A percentile compares a stretch with the other conserved stretches of the same genome.
These are phyloP conservation scores for Oligia fasciuncula DNA, from an alignment of 2,888 invertebrate genomes.

Conservation along the genomic window DNA sequence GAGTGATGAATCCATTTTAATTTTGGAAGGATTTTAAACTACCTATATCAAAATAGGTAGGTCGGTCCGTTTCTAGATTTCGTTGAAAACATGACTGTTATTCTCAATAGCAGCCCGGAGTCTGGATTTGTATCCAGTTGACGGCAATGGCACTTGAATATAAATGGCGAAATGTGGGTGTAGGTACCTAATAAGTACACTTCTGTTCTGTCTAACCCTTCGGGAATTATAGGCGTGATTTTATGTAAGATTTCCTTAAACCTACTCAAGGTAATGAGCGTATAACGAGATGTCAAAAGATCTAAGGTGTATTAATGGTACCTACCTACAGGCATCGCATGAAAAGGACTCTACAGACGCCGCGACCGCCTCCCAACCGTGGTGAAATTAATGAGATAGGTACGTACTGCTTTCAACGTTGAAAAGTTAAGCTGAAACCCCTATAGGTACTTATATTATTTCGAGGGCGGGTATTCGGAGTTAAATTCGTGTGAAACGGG, in stretches of 20 bases:
- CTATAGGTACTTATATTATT: neutral
- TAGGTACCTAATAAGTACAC: neutral
- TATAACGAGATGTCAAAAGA: constrained; percentile 34
- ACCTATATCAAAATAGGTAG: neutral
- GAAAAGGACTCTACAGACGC: constrained; percentile 19
- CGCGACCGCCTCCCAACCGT: constrained; percentile 8
- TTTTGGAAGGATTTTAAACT: neutral
- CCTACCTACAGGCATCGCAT: constrained; percentile 7
- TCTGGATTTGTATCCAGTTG: neutral
- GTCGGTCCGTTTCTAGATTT: too few relatives aligned
- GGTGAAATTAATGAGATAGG: constrained; percentile 41
- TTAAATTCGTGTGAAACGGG: neutral
- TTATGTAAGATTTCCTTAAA: constrained; percentile 2
- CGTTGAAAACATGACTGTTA: too few relatives aligned
- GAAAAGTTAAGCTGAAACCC: constrained; percentile 14
- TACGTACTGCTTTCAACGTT: constrained; percentile 18
- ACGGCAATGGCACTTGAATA: neutral
- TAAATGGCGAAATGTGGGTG: neutral
- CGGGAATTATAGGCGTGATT: too few relatives aligned
- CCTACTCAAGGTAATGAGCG: constrained; percentile 25
- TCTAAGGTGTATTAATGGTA: neutral
- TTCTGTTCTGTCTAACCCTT: neutral
- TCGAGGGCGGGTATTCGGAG: neutral
- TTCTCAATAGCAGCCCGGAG: neutral
- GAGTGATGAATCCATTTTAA: neutral